Percentiles rank a stretch among this genome's conserved stretches.
These are phyloP conservation scores for Syngnathus typhle DNA, from an alignment of 2,113 vertebrate species.

Conservation along the genomic window DNA sequence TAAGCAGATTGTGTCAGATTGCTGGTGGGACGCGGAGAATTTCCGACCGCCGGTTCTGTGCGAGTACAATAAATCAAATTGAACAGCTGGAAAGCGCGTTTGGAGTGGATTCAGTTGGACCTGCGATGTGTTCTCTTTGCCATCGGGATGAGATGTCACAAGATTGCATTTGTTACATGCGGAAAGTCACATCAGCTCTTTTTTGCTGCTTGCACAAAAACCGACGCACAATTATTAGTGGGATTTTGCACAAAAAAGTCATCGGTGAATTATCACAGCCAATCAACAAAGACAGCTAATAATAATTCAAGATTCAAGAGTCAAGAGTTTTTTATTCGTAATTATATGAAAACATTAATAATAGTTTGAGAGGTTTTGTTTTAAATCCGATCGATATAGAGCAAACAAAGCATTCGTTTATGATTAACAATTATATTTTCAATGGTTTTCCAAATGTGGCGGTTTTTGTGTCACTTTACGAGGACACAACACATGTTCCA, in stretches of 20 bases:
- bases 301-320: too few species aligned
- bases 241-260: neutral
- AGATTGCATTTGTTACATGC: constrained; percentile 24
- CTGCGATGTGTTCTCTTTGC: constrained; percentile 18
- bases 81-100: constrained; percentile 13
- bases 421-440: too few species aligned
- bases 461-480: too few species aligned
- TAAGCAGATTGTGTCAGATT: constrained; percentile 19
- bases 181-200: constrained; percentile 2
- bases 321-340: too few species aligned
- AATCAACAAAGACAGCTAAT: neutral
- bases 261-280: neutral
- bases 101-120: constrained; percentile 18
- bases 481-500: too few species aligned
- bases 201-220: constrained; percentile 8
- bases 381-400: too few species aligned
- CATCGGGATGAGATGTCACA: constrained; percentile 30
- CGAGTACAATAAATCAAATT: constrained; percentile 4
- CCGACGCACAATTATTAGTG: too few species aligned
- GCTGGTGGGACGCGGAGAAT: constrained; percentile 5
- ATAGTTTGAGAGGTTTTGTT: neutral
- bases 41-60: constrained; percentile 15
- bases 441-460: too few species aligned
- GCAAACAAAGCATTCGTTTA: too few species aligned
- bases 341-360: neutral